Conservation (phyloP, 2,797 vertebrate genomes). For the Dallia pectoralis region DNA sequence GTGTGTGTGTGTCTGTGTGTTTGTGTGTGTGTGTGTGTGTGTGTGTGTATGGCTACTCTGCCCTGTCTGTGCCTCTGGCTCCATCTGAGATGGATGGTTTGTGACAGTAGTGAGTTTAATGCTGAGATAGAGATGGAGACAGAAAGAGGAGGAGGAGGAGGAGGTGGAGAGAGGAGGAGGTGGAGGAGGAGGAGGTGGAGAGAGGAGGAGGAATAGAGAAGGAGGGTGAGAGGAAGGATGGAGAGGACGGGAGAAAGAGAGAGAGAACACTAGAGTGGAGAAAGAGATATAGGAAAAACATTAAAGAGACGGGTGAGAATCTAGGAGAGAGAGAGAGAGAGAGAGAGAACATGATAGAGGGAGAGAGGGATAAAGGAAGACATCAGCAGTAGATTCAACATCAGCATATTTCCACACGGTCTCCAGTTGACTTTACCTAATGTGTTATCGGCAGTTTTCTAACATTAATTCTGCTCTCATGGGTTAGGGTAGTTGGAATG, state of each 20-base stretch:
- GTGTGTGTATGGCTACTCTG: neutral
- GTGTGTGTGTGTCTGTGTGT: too few species aligned
- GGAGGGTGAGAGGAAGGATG: neutral
- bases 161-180: constrained; percentile 28
- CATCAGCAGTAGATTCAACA: neutral
- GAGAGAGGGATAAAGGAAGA: neutral
- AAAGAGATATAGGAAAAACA: neutral
- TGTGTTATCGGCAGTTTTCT: constrained; percentile 62
- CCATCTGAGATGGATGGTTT: neutral
- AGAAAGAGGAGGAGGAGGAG: constrained; percentile 14
- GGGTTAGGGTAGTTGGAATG: neutral
- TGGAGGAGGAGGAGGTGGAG: neutral
- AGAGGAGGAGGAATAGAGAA: neutral
- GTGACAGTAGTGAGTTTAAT: constrained; percentile 7
- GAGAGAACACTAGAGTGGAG: neutral
- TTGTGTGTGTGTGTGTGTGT: too few species aligned
- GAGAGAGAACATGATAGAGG: neutral
- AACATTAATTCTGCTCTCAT: constrained; percentile 47
- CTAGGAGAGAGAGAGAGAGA: neutral
- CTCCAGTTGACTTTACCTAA: constrained; percentile 14
- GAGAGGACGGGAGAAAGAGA: neutral
- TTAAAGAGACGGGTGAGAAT: neutral
- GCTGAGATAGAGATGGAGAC: constrained; percentile 20
- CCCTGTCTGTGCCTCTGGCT: neutral
- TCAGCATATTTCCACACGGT: neutral